Evolutionary conservation across 2,113 vertebrate species (phyloP), one percentile per base, ranked within the genome.

Genomic region (Tichodroma muraria): DNA sequence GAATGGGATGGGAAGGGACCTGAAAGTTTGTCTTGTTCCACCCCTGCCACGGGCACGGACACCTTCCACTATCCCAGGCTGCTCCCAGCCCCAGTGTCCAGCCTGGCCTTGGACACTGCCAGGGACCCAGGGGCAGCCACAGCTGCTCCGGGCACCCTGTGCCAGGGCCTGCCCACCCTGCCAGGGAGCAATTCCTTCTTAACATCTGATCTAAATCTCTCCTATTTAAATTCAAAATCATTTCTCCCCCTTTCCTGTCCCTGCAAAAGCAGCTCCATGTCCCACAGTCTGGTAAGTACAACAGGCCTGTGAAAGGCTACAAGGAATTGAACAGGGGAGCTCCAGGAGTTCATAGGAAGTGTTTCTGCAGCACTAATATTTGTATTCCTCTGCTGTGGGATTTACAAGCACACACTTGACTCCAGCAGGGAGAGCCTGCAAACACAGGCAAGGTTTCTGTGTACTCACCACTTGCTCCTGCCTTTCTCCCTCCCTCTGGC

Each of bases 311-410:
- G 11, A 56, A 81, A 86, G 53, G 23, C 61, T 56, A 4, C 35
- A 53, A 75, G 13, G 30, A 82, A 54, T n/a, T 33, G 87, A 80
- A 71, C 64, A 71, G 53, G 16, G 15, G 20, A 92, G 35, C 56
- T 73, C 27, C 81, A 91, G 68, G 66, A 93, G 84, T 91, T 85
- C 78, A 89, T 50, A 5, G 2, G 27, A 93, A 89, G 87, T 45
- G 79, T 54, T 91, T 95, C 82, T 0, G 0, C 66, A 91, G 87
- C 78, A 93, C 87, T 96, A 96, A 94, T 94, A 94, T 96, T 97
- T 96, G 93, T 76, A 70, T 56, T 94, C 33, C 60, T 77, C 38
- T 88, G 84, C 65, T 54, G 71, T 68, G 89, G 93, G 94, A 91
- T 81, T 94, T 77, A 54, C 42, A 57, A 85, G 81, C 81, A 93